These are phyloP conservation scores for Scaptomyza hsui DNA, from an alignment of 1,140 invertebrate genomes.

Conservation along the genomic window DNA sequence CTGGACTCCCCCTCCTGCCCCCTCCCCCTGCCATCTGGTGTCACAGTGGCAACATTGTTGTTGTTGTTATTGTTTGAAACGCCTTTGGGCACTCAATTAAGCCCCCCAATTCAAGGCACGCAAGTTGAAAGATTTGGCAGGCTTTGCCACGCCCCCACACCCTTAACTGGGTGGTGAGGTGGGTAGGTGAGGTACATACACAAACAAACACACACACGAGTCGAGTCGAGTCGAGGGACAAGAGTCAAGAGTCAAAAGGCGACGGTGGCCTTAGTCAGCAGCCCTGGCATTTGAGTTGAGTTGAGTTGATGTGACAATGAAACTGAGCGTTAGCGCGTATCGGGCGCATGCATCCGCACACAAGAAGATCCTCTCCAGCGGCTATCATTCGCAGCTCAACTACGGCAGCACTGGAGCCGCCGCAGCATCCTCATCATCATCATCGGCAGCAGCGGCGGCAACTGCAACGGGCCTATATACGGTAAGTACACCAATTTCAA, in stretches of 20 bases:
- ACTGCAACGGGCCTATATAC: constrained; percentile 84
- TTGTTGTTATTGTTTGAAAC: constrained; percentile 35
- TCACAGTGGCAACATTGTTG: constrained; percentile 26
- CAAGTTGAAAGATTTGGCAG: constrained; percentile 57
- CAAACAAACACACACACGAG: neutral
- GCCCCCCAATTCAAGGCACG: constrained; percentile 64
- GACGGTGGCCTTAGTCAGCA: constrained; percentile 1
- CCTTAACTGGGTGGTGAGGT: neutral
- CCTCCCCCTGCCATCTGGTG: neutral
- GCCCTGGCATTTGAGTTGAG: constrained; percentile 14
- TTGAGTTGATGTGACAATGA: constrained; percentile 86
- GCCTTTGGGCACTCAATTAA: constrained; percentile 76
- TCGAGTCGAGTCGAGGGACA: neutral
- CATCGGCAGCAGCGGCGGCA: constrained; percentile 85
- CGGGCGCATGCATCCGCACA: constrained; percentile 92
- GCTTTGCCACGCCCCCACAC: constrained; percentile 26
- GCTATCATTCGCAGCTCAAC: constrained; percentile 90
- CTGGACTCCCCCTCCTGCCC: constrained; percentile 4
- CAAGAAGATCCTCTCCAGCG: constrained; percentile 91
- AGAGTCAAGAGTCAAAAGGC: neutral
- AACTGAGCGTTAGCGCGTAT: constrained; percentile 92
- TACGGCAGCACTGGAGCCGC: constrained; percentile 90
- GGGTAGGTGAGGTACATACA: neutral
- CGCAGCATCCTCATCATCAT: constrained; percentile 84
- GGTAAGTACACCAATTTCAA: constrained; percentile 80